Conservation (phyloP, 2,888 invertebrate genomes). For the Tineola bisselliella region DNA sequence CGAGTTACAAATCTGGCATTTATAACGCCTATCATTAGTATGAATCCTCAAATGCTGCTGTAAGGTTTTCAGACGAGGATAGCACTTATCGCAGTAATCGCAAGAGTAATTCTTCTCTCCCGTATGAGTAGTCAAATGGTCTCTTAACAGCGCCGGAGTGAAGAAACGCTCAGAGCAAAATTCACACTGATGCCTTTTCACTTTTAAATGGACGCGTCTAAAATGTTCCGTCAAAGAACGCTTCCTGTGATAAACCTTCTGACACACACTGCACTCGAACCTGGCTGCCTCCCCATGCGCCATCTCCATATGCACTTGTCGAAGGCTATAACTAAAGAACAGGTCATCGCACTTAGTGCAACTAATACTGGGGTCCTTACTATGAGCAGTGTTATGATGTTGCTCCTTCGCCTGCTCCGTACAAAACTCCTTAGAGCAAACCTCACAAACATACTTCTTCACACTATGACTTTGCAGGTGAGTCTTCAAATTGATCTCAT, state of each 20-base stretch:
- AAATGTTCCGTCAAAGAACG: conserved; percentile 55
- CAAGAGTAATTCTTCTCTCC: conserved; percentile 67
- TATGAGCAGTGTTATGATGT: conserved; percentile 57
- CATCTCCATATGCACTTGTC: conserved; percentile 52
- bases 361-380: conserved; percentile 50
- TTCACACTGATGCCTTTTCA: conserved; percentile 61
- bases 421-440: conserved; percentile 58
- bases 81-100: conserved; percentile 68
- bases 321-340: conserved; percentile 55
- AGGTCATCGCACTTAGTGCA: conserved; percentile 56
- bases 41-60: conserved; percentile 70
- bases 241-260: conserved; percentile 55
- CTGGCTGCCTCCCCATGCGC: conserved; percentile 48
- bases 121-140: conserved; percentile 64
- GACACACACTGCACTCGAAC: conserved; percentile 55
- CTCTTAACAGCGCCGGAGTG: conserved; percentile 47
- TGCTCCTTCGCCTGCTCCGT: conserved; percentile 56
- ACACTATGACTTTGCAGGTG: conserved; percentile 60
- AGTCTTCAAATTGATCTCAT: conserved; percentile 54
- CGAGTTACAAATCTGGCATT: conserved; percentile 65
- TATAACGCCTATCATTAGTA: conserved; percentile 65
- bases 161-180: conserved; percentile 65
- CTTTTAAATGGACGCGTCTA: conserved; percentile 51
- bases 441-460: conserved; percentile 60
- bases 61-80: conserved; percentile 67